Evolutionary conservation across 1,140 invertebrate genomes (phyloP).

Genomic region (Pseudomyrmex pallidus): DNA sequence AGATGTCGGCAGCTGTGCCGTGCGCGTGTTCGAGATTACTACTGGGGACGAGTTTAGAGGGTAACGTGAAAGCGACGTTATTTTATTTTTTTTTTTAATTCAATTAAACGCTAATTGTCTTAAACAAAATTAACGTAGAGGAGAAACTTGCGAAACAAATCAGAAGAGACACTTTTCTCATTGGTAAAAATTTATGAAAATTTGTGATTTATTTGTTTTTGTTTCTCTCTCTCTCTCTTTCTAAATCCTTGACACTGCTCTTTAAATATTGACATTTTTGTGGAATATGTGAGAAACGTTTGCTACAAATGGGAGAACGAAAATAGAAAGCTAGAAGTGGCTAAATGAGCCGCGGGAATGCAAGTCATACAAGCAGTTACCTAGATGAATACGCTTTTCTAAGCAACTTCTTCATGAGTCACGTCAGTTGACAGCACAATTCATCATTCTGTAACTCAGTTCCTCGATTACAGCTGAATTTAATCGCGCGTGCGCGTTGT

Average conservation of each 20-base stretch:
- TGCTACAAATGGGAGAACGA: background rate
- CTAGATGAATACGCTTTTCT: background rate
- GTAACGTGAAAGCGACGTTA: background rate
- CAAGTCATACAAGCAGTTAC: background rate
- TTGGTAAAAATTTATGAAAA: no score
- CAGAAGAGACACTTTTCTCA: no score
- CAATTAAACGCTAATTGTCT: constrained; percentile 38
- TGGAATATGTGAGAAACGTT: background rate
- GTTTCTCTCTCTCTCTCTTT: no score
- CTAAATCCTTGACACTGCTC: background rate
- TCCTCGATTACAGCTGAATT: background rate
- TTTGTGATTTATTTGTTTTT: no score
- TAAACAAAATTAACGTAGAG: background rate
- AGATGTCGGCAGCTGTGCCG: constrained; percentile 31
- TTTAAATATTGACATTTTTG: background rate
- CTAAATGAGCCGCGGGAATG: background rate
- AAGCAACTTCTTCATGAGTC: constrained; percentile 5
- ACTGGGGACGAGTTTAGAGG: constrained; percentile 13
- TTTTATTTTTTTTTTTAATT: background rate
- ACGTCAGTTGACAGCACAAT: constrained; percentile 3
- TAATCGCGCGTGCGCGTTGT: background rate
- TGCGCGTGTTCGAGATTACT: constrained; percentile 49
- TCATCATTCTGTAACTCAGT: background rate
- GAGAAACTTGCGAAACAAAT: no score
- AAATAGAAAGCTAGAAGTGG: background rate